phyloP scores from a whole-genome alignment of 2,888 invertebrate species.

The Busseola fusca region DNA sequence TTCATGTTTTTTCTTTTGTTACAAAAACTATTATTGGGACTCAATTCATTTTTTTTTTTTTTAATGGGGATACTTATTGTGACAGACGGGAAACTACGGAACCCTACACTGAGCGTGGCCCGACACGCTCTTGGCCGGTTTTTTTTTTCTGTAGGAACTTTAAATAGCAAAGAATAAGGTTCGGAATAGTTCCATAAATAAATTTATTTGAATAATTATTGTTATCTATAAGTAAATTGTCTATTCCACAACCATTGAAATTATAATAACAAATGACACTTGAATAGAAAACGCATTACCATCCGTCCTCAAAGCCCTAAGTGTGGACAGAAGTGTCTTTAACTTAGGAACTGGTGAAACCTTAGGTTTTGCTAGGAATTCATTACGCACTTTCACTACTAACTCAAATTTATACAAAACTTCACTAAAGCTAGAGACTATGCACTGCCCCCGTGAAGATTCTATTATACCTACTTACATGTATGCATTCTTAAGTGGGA shows the following conservation, averaged over 20 bases:
- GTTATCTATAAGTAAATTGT: background rate
- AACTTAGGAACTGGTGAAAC: background rate
- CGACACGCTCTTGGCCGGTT: too few relatives aligned
- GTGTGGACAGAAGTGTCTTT: background rate
- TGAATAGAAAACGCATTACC: slow-evolving; percentile 15
- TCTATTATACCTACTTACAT: background rate
- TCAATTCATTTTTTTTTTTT: too few relatives aligned
- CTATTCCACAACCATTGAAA: background rate
- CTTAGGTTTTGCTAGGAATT: slow-evolving; percentile 20
- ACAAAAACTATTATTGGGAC: too few relatives aligned
- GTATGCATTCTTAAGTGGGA: background rate
- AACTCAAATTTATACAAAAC: background rate
- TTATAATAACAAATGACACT: slow-evolving; percentile 25
- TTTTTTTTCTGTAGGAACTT: slow-evolving; percentile 7
- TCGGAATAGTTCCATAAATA: background rate
- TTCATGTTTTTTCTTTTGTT: too few relatives aligned
- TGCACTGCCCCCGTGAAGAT: background rate
- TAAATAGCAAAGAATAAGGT: background rate
- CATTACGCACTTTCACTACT: slow-evolving; percentile 19
- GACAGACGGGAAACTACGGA: too few relatives aligned
- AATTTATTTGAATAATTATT: background rate
- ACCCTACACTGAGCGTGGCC: too few relatives aligned
- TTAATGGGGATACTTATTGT: too few relatives aligned
- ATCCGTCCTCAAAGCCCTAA: background rate
- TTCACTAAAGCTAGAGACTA: background rate